A percentile compares a stretch with the other conserved stretches of the same genome.
Conservation (phyloP, 2,888 invertebrate species). For the Adineta ricciae region DNA sequence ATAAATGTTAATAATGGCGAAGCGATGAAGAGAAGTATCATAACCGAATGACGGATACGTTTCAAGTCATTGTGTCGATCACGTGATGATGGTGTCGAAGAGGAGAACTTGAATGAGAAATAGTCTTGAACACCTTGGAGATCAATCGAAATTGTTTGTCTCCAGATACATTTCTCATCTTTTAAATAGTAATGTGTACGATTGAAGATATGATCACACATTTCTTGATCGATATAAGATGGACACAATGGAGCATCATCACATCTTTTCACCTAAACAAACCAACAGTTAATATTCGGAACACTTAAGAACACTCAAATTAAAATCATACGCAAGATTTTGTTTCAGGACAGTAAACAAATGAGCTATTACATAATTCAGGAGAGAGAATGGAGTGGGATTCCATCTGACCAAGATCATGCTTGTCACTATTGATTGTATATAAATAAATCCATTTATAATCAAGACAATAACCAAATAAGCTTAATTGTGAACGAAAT, state of each 20-base stretch:
- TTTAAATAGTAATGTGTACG: background rate
- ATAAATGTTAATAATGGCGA: background rate
- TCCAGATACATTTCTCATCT: background rate
- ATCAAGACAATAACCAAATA: slow-evolving; percentile 8
- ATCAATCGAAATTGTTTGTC: background rate
- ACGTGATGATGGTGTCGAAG: background rate
- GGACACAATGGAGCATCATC: background rate
- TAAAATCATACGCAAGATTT: background rate
- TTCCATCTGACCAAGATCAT: background rate
- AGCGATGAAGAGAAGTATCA: background rate
- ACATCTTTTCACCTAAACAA: background rate
- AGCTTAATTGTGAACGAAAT: background rate
- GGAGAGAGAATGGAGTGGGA: background rate
- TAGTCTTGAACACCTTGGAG: background rate
- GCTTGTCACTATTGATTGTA: background rate
- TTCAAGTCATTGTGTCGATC: background rate
- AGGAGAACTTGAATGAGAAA: background rate
- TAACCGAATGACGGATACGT: background rate
- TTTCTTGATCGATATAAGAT: background rate
- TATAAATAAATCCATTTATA: background rate
- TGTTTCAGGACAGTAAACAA: background rate
- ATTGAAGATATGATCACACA: background rate
- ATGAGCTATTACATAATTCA: background rate
- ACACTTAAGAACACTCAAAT: background rate
- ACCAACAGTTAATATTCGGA: background rate